A percentile compares a stretch with the other conserved stretches of the same genome.
Conservation (phyloP, 2,797 vertebrate species). For the Tokudaia tokunoshimensis region DNA sequence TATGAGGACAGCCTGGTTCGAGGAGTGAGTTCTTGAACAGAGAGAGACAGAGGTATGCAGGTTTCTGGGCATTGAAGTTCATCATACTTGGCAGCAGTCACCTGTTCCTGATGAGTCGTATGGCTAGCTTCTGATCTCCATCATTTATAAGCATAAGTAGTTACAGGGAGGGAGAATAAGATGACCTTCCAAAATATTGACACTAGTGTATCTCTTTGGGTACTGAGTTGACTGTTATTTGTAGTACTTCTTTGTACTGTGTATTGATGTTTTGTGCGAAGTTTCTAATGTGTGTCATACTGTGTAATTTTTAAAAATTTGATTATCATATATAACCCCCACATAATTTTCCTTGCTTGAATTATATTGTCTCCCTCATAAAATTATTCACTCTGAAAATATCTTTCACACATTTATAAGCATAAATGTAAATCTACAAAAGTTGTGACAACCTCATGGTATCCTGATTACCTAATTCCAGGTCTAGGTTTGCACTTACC, state of each 20-base stretch:
- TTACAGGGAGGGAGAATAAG: neutral
- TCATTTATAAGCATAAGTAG: neutral
- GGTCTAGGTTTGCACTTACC: neutral
- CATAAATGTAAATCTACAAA: conserved; percentile 3
- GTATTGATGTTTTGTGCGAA: neutral
- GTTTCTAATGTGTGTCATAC: neutral
- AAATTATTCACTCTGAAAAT: neutral
- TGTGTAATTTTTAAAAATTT: neutral
- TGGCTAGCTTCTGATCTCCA: neutral
- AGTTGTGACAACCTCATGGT: neutral
- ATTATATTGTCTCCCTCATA: neutral
- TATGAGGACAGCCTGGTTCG: neutral
- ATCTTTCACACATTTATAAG: neutral
- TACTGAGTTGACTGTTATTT: neutral
- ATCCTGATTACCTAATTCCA: neutral
- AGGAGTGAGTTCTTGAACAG: neutral
- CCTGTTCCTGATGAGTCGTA: neutral
- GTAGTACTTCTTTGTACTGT: neutral
- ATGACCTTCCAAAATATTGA: neutral
- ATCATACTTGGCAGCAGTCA: neutral
- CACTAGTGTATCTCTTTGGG: neutral
- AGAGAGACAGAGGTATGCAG: too few species aligned
- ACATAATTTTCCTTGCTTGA: neutral
- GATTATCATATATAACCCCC: neutral
- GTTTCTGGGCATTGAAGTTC: neutral